Evolutionary conservation across 2,113 vertebrate species (phyloP).

Genomic region (Menidia beryllina): DNA sequence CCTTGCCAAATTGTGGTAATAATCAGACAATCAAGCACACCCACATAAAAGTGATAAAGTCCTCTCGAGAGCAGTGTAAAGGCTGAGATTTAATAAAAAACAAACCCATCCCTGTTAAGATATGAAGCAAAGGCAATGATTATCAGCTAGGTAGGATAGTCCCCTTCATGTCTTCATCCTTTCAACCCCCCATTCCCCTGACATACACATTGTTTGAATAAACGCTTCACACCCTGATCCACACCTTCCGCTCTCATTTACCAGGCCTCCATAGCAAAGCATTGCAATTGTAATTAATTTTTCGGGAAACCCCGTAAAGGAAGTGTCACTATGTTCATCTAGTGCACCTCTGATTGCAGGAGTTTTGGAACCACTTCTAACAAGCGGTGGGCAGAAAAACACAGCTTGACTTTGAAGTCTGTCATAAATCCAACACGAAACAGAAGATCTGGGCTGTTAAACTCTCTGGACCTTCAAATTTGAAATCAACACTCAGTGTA

Average conservation of each 20-base stretch:
- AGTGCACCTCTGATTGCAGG: not conserved
- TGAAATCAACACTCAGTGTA: not conserved
- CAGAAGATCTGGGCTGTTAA: not conserved
- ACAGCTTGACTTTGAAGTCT: not conserved
- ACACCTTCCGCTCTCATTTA: constrained; percentile 11
- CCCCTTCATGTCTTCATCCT: constrained; percentile 23
- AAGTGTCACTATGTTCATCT: constrained; percentile 29
- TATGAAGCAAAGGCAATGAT: constrained; percentile 69
- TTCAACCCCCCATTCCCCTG: not conserved
- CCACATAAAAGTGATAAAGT: constrained; percentile 74
- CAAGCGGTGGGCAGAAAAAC: not conserved
- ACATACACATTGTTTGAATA: constrained; percentile 3
- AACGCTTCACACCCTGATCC: constrained; percentile 15
- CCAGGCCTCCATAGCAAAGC: constrained; percentile 10
- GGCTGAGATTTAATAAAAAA: constrained; percentile 76
- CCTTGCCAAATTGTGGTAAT: constrained; percentile 64
- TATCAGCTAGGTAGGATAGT: constrained; percentile 40
- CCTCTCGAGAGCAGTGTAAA: constrained; percentile 69
- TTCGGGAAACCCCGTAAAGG: not conserved
- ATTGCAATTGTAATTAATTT: constrained; percentile 3
- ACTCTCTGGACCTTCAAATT: not conserved
- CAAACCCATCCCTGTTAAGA: constrained; percentile 48
- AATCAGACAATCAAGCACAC: constrained; percentile 78
- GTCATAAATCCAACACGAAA: not conserved
- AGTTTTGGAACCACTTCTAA: not conserved